Evolutionary conservation across 1,140 invertebrate species (phyloP), one percentile per base, ranked within the genome.

Genomic region (Berghia stephanieae): DNA sequence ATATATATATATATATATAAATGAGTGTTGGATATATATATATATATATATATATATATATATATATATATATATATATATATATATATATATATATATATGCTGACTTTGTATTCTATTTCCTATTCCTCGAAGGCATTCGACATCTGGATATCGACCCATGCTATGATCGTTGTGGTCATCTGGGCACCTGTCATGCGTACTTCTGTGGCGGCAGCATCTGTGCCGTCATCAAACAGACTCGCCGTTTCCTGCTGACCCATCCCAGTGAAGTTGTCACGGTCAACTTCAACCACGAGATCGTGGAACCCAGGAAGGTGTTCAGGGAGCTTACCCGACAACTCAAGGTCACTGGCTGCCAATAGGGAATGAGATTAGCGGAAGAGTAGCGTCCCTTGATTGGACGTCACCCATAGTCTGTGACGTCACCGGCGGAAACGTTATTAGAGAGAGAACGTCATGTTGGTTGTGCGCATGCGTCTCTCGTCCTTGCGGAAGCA

Each of bases 261-360:
- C 55, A 77, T 43, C 43, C 68, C 18, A 38, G 73, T 6, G 78
- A 79, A 4, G 38, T 79, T 18, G 63, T 77, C 16, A 70, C 57
- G 1, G 42, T 79, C 21, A 79, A 79, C 63, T 79, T 79, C 57
- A 79, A 79, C 46, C 74, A 79, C 68, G 78, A 79, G 49, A 79
- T 79, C 52, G 31, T n/a, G 34, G 69, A 79, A 2, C 43, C 31
- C 0, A 60, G 73, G 0, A 52, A 34, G 10, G 78, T 79, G 0
- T 57, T 77, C 40, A 6, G 1, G 16, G 52, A 3, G 13, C 40
- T 75, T 1, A 63, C 31, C 55, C 60, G 40, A 24, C 72, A 75
- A 44, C 42, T 75, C n/a, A n/a, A 60, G 55, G 72, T 75, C n/a
- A n/a, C n/a, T n/a, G n/a, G n/a, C n/a, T n/a, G n/a, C n/a, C n/a